Evolutionary conservation across 1,140 invertebrate species (phyloP), one percentile per base, ranked within the genome.

Genomic region (Drosophila takahashii): DNA sequence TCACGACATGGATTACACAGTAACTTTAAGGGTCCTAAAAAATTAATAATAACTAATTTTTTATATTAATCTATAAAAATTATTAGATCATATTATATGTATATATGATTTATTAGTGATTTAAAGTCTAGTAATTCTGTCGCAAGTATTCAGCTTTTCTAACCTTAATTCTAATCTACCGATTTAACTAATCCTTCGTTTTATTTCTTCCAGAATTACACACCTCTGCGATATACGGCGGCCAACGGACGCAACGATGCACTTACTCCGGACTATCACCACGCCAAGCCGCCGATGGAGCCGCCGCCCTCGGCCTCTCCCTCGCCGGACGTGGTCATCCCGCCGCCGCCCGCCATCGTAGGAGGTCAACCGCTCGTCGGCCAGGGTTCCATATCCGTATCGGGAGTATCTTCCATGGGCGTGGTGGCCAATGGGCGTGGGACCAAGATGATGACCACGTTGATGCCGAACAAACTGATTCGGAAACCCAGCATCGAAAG

Each of bases 401-500:
- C 47, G 22, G 74, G 51, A 8, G 81, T n/a, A n/a, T n/a, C n/a
- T n/a, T n/a, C n/a, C n/a, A n/a, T 60, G 15, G 79, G 42, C 39
- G 70, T 78, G 9, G 75, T 75, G 15, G 77, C 64, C 8, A 91
- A 90, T 51, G 91, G 91, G 32, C 91, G 92, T 58, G 79, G 85
- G 69, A 79, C 90, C 76, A 92, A 92, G 76, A 91, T 92, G 71
- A 79, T 92, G 48, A 84, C 83, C 48, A 66, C 78, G 50, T 93
- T 94, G 67, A 93, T 95, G 48, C 94, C 94, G 74, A 94, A 95
- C 39, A 97, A 97, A 91, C 93, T 98, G 7, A 97, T 96, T 71
- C 94, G 97, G 51, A 97, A 97, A 90, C 96, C 97, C 13, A 97
- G 96, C 92, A 94, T 98, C 61, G 97, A 98, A 92, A 93, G 96